Evolutionary conservation across 2,113 vertebrate species (phyloP).

Genomic region (Leptodactylus fuscus): DNA sequence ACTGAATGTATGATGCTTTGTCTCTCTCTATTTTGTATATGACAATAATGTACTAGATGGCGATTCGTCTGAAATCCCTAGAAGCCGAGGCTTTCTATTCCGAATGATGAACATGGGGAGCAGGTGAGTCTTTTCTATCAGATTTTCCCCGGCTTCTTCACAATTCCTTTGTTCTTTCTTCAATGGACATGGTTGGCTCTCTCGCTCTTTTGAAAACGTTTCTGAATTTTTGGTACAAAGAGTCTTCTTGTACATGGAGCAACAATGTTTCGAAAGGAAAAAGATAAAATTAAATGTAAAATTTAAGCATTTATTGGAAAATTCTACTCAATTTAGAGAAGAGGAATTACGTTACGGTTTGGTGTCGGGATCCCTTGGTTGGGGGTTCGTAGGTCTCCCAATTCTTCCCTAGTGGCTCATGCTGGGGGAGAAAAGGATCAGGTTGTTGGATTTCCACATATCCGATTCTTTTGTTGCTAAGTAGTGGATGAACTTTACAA

Average conservation of each 20-base stretch:
- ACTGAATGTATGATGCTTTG: slow-evolving; percentile 31
- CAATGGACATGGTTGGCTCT: neutral
- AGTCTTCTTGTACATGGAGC: neutral
- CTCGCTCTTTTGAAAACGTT: neutral
- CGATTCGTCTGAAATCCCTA: slow-evolving; percentile 33
- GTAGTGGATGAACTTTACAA: too few species aligned
- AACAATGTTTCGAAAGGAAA: neutral
- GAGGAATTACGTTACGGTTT: too few species aligned
- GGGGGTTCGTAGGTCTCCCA: too few species aligned
- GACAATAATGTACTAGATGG: slow-evolving; percentile 29
- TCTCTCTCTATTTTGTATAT: slow-evolving; percentile 22
- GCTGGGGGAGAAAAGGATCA: too few species aligned
- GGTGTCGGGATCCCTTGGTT: too few species aligned
- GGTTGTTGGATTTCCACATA: too few species aligned
- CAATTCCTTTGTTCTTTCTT: slow-evolving; percentile 2
- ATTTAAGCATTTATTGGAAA: neutral
- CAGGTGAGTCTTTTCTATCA: neutral
- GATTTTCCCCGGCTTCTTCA: neutral
- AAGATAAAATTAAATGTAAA: neutral
- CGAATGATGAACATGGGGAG: neutral
- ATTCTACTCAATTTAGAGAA: too few species aligned
- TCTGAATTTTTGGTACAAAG: neutral
- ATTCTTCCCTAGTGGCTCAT: too few species aligned
- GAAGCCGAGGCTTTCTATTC: slow-evolving; percentile 4
- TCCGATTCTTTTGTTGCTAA: too few species aligned